These are phyloP conservation scores for Anguilla anguilla DNA, from an alignment of 2,797 vertebrate genomes.

Conservation along the genomic window DNA sequence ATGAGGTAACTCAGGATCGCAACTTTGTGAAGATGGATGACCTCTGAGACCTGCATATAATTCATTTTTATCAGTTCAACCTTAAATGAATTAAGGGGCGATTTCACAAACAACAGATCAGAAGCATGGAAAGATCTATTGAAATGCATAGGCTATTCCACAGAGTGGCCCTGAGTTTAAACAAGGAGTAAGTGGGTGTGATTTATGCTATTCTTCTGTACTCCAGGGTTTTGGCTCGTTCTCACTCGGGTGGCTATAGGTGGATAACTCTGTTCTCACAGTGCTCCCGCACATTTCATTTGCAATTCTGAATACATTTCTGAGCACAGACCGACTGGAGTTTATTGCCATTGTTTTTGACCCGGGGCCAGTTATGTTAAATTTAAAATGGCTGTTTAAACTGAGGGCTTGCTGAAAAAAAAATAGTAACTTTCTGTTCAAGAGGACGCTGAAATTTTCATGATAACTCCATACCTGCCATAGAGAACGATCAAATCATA, in stretches of 20 bases:
- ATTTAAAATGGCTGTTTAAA: conserved; percentile 3
- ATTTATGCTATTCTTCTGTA: conserved; percentile 31
- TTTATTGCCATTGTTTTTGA: conserved; percentile 17
- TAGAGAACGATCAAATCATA: background rate
- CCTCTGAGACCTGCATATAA: conserved; percentile 32
- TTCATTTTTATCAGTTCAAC: conserved; percentile 44
- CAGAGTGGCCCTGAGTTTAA: conserved; percentile 40
- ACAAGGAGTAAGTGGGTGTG: conserved; percentile 22
- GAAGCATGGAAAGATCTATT: conserved; percentile 30
- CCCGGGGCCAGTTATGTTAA: background rate
- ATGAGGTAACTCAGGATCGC: background rate
- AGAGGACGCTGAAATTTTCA: background rate
- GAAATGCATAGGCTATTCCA: conserved; percentile 41
- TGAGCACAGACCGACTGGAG: conserved; percentile 22
- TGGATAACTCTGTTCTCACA: conserved; percentile 31
- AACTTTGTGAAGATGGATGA: background rate
- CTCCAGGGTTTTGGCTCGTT: conserved; percentile 38
- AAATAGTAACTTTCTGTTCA: background rate
- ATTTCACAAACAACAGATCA: conserved; percentile 32
- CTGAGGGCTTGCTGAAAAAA: background rate
- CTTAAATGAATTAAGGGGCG: conserved; percentile 33
- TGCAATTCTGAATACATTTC: conserved; percentile 42
- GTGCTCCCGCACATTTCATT: conserved; percentile 34
- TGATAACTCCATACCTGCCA: background rate
- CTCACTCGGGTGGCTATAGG: conserved; percentile 25